Base-by-base conservation (phyloP, 2,888 invertebrate species). In the Caenorhabditis doughertyi region DNA sequence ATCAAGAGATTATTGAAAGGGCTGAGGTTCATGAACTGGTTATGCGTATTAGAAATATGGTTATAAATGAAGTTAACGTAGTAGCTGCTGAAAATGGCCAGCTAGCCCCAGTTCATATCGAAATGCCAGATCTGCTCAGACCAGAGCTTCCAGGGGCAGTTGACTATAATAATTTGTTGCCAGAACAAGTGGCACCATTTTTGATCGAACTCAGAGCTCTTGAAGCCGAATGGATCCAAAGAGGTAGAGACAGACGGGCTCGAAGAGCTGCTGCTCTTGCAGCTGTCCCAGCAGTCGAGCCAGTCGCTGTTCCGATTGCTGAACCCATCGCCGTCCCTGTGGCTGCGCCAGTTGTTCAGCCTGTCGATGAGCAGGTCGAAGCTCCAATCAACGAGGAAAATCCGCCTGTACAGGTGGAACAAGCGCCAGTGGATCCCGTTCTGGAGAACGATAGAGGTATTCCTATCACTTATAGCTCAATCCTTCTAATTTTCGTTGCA, bases 1-100 rank as follows among this genome's bases (percentile, higher is more conserved):
- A 58, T 1, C 47, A 25, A 21, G 47, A 65, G n/a, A 29, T 32
- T 16, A 18, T 47, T 16, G n/a, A 51, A 29, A 42, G 68, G 39
- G 68, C 35, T 13, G 76, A 76, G 7, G 60, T 76, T 7, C 49
- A 5, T 8, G 49, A 51, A 8, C 60, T 68, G 1, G 68, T 62
- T 0, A 11, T 7, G 1, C 42, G 65, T 16, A 9, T 77, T 0
- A 39, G 27, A 23, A 35, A 9, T 3, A 51, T 68, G 58, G 77
- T 77, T 3, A 16, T 53, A 49, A 68, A 68, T 27, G 77, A 77
- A 39, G 77, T 60, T n/a, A 27, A 67, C 16, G 77, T 62, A 0
- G 62, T 68, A 16, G 68, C 68, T 2, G 53, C 27, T 11, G 21
- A 23, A 3, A 68, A 60, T 21, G 68, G 65, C 18, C 42, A 16